Evolutionary conservation across 1,140 invertebrate genomes (phyloP), one percentile per base, ranked within the genome.

Genomic region (Drosophila ogumai): DNA sequence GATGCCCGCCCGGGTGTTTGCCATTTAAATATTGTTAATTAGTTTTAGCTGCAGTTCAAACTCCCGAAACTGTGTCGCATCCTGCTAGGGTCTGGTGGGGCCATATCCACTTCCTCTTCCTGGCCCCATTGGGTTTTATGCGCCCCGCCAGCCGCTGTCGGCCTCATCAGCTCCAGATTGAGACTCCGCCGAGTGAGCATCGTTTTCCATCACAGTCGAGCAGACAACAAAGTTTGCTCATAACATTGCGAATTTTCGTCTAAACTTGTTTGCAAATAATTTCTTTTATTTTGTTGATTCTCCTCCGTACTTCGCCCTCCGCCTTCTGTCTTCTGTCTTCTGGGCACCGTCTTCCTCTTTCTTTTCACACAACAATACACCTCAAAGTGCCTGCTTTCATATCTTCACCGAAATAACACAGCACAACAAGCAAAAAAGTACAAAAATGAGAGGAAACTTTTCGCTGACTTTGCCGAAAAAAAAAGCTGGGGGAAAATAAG

Each of bases 231-330:
- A 88, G 73, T 88, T 88, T 90, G 73, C 69, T 88, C 85, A 88
- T 90, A 88, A 90, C 85, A 90, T 88, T 78, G 81, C 81, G 80
- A 88, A 76, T 84, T 82, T 88, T 80, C 68, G 85, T 88, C 84
- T 88, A 90, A 88, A 90, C 77, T 88, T 88, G 84, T 88, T 88
- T 88, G 84, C 76, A 88, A 88, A 88, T 88, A 88, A 88, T 88
- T 88, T 88, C 81, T 88, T 88, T 88, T 90, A 88, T 90, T 88
- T 88, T 90, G 85, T 88, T 82, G 87, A 72, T 81, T 90, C 68
- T 69, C 38, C 38, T 38, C 34, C 41, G 58, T 25, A 31, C 17
- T 13, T 17, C 28, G 47, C 6, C 47, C 7, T 38, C 59, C 6
- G 34, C 13, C 54, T 19, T n/a, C 57, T 19, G 60, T 64, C 34